These are phyloP conservation scores for Brachyhypopomus occidentalis DNA, from an alignment of 2,113 vertebrate species.

Conservation along the genomic window DNA sequence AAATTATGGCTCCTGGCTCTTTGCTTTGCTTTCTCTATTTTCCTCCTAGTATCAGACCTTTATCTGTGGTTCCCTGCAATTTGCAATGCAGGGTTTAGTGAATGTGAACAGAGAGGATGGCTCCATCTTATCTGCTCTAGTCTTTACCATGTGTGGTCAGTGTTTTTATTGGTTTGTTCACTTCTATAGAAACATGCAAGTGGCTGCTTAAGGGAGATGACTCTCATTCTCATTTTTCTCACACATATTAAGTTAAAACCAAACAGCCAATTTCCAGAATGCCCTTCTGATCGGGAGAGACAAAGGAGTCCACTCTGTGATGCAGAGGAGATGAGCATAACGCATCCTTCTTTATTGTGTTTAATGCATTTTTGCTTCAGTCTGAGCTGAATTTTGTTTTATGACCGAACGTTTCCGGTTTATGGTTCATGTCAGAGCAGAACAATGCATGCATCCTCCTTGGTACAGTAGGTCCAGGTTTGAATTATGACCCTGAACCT, in stretches of 20 bases:
- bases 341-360: not conserved
- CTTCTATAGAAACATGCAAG: slow-evolving; percentile 30
- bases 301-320: not conserved
- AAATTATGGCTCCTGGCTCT: too few species aligned
- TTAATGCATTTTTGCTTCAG: not conserved
- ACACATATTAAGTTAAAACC: not conserved
- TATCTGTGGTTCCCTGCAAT: not conserved
- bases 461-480: not conserved
- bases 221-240: not conserved
- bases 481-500: not conserved
- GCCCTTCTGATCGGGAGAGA: not conserved
- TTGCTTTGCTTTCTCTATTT: not conserved
- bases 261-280: not conserved
- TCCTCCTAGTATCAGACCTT: not conserved
- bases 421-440: not conserved
- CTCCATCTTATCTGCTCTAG: not conserved
- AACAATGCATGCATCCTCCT: not conserved
- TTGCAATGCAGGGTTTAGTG: slow-evolving; percentile 15
- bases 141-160: not conserved
- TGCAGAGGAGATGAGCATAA: not conserved
- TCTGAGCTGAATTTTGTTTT: not conserved
- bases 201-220: not conserved
- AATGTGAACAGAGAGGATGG: slow-evolving; percentile 10
- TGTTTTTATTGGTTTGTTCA: slow-evolving; percentile 34
- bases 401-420: slow-evolving; percentile 3